Conservation (phyloP, 2,113 vertebrate species). For the Edolisoma coerulescens region DNA sequence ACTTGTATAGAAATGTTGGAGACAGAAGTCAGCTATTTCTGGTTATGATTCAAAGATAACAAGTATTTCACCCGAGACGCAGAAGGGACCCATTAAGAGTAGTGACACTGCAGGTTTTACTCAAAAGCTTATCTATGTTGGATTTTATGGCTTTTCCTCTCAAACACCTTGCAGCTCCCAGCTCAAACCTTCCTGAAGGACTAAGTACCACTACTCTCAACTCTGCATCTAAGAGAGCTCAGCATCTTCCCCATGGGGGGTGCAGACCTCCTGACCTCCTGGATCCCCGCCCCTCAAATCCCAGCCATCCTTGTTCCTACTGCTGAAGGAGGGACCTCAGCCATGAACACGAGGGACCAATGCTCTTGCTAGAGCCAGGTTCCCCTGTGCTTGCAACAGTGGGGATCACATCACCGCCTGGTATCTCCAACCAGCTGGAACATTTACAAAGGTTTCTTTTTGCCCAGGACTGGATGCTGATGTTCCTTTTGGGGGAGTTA, state of each 20-base stretch:
- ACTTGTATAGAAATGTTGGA: neutral
- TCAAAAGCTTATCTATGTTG: neutral
- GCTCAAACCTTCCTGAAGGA: neutral
- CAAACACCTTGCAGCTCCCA: neutral
- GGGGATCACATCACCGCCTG: neutral
- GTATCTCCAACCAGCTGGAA: neutral
- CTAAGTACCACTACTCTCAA: neutral
- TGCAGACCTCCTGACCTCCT: neutral
- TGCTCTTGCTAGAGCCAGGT: neutral
- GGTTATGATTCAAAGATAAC: neutral
- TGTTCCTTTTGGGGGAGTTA: neutral
- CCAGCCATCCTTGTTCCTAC: neutral
- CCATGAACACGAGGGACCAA: neutral
- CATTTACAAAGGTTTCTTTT: neutral
- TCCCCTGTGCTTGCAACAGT: neutral
- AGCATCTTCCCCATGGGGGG: accelerated
- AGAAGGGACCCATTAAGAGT: neutral
- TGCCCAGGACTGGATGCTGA: neutral
- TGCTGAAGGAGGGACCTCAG: neutral
- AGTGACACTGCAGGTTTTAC: neutral
- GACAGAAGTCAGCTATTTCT: neutral
- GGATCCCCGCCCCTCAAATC: neutral
- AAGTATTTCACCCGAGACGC: neutral
- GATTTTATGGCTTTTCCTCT: neutral
- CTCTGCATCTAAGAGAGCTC: neutral